Conservation (phyloP, 2,797 vertebrate genomes). For the Poeciliopsis gracilis region DNA sequence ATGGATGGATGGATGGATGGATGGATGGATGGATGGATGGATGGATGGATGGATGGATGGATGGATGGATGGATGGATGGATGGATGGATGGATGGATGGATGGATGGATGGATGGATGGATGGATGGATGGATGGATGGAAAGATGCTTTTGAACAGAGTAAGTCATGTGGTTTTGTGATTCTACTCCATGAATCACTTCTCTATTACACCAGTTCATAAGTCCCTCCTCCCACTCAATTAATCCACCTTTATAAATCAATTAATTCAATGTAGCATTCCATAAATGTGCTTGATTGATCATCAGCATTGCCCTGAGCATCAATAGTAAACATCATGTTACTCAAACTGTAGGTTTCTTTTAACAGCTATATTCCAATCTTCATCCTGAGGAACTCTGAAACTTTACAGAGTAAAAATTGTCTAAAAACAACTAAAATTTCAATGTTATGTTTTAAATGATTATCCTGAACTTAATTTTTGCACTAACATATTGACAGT, state of each 20-base stretch:
- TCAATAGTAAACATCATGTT: slow-evolving; percentile 1
- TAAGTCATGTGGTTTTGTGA: neutral
- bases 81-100: no score
- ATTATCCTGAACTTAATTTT: neutral
- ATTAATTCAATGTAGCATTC: slow-evolving; percentile 25
- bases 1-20: no score
- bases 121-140: no score
- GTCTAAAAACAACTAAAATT: neutral
- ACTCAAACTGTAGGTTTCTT: slow-evolving; percentile 1
- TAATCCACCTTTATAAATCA: slow-evolving; percentile 39
- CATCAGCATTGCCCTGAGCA: neutral
- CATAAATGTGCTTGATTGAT: slow-evolving; percentile 31
- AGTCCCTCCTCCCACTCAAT: slow-evolving; percentile 32
- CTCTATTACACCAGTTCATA: slow-evolving; percentile 17
- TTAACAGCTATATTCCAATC: neutral
- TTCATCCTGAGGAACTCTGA: neutral
- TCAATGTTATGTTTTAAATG: neutral
- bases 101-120: no score
- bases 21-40: no score
- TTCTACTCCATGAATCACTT: slow-evolving; percentile 38
- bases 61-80: no score
- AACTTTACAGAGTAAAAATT: slow-evolving; percentile 1
- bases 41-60: no score
- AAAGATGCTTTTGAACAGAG: neutral
- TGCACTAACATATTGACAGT: slow-evolving; percentile 2